Evolutionary conservation across 2,888 invertebrate species (phyloP), one percentile per base, ranked within the genome.

Genomic region (Spialia ferax): DNA sequence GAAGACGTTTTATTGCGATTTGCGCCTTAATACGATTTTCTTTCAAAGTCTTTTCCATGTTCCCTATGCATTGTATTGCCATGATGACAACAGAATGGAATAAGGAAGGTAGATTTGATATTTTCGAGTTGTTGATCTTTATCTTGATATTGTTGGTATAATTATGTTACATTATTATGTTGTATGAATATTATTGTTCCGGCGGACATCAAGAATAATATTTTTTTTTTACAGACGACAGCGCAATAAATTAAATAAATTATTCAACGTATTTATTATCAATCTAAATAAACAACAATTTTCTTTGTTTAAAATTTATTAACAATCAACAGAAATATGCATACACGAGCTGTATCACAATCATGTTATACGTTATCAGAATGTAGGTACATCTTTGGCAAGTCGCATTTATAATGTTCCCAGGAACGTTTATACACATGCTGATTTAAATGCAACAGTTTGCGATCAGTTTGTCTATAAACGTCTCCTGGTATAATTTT

Each of bases 301-400:
- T 71, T 74, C 75, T 78, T 79, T 83, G 84, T 80, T 83, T 84
- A 84, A 87, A 86, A 84, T 91, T 86, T 88, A 87, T 87, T 88
- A 88, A 91, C 88, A 87, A 81, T 81, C 87, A 91, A 90, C 86
- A 87, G 83, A 87, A 79, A 82, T 85, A 85, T 80, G 75, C 85
- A 79, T 78, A 79, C 79, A 79, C 79, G 79, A 74, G 57, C 70
- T 71, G 73, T 70, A 70, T 64, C 69, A 70, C 61, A 85, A 86
- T 84, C 80, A 84, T 82, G 81, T 59, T 63, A 63, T 61, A 70
- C 54, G 80, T 80, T 78, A 84, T 79, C 80, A 68, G 66, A 72
- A 71, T 74, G 70, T 74, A 79, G 76, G 75, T 78, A 79, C 80
- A 76, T 83, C 83, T 83, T 83, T 83, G 83, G 83, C 83, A 83